phyloP scores from a whole-genome alignment of 2,113 vertebrate species.

The Cololabis saira region DNA sequence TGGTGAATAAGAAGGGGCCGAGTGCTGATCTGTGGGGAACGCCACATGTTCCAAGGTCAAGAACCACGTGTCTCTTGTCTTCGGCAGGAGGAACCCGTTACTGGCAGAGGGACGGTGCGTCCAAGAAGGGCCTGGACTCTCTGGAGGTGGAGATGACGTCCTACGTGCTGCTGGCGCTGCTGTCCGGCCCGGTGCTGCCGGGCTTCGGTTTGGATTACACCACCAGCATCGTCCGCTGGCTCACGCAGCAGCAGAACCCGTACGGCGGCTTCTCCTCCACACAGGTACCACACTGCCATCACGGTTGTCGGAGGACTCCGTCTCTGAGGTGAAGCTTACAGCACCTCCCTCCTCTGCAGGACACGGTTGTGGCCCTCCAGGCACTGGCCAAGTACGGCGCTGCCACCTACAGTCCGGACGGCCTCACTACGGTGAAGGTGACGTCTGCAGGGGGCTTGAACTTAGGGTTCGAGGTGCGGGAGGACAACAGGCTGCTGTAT shows the following conservation, averaged over 20 bases:
- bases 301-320: no score
- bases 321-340: background rate
- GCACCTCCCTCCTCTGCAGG: conserved; percentile 67
- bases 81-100: conserved; percentile 68
- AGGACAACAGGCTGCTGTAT: conserved; percentile 83
- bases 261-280: conserved; percentile 89
- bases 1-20: no score
- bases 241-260: conserved; percentile 85
- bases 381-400: conserved; percentile 85
- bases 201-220: conserved; percentile 74
- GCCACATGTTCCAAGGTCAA: no score
- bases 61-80: background rate
- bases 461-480: conserved; percentile 79
- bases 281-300: conserved; percentile 77
- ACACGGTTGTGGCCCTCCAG: conserved; percentile 90
- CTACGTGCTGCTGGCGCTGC: conserved; percentile 82
- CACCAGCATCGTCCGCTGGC: conserved; percentile 83
- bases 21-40: no score
- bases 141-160: conserved; percentile 86
- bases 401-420: conserved; percentile 65
- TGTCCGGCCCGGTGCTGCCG: conserved; percentile 64
- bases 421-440: conserved; percentile 73
- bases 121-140: conserved; percentile 63
- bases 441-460: conserved; percentile 70
- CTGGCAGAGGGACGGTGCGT: conserved; percentile 63